phyloP scores from a whole-genome alignment of 2,888 invertebrate genomes.

The Eristalis arbustorum region DNA sequence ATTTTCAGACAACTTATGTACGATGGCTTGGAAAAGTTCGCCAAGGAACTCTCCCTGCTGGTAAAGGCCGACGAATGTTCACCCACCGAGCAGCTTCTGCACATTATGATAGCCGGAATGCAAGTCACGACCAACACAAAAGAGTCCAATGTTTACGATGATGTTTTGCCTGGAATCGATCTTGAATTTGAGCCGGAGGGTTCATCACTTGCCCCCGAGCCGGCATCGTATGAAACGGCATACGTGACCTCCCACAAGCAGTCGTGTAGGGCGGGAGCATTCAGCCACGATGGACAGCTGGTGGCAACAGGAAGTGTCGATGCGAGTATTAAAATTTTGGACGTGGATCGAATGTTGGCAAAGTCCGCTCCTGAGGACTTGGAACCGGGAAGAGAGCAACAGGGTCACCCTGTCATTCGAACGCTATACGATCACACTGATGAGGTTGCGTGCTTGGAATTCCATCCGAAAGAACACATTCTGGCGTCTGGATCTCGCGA shows the following conservation, averaged over 20 bases:
- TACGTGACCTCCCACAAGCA: conserved; percentile 99
- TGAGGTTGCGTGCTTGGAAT: conserved; percentile 97
- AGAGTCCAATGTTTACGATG: conserved; percentile 81
- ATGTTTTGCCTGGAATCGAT: conserved; percentile 83
- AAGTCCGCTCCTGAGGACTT: conserved; percentile 97
- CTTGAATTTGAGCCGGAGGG: conserved; percentile 98
- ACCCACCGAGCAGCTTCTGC: conserved; percentile 95
- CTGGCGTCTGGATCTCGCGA: conserved; percentile 97
- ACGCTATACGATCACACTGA: conserved; percentile 97
- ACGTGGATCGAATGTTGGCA: conserved; percentile 99
- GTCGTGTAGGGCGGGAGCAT: conserved; percentile 96
- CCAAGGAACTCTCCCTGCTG: conserved; percentile 89
- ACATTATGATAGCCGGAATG: conserved; percentile 91
- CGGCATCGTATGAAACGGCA: conserved; percentile 98
- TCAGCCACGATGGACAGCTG: conserved; percentile 95
- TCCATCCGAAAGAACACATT: conserved; percentile 97
- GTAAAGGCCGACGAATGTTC: conserved; percentile 97
- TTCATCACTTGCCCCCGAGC: conserved; percentile 95
- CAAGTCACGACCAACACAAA: conserved; percentile 88
- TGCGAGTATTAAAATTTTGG: conserved; percentile 98
- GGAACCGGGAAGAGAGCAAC: conserved; percentile 90
- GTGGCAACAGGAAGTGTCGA: conserved; percentile 99
- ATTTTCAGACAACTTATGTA: conserved; percentile 95
- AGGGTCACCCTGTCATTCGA: conserved; percentile 98
- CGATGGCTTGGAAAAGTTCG: conserved; percentile 97